These are phyloP conservation scores for Asteroscopus sphinx DNA, from an alignment of 2,888 invertebrate genomes.

Conservation along the genomic window DNA sequence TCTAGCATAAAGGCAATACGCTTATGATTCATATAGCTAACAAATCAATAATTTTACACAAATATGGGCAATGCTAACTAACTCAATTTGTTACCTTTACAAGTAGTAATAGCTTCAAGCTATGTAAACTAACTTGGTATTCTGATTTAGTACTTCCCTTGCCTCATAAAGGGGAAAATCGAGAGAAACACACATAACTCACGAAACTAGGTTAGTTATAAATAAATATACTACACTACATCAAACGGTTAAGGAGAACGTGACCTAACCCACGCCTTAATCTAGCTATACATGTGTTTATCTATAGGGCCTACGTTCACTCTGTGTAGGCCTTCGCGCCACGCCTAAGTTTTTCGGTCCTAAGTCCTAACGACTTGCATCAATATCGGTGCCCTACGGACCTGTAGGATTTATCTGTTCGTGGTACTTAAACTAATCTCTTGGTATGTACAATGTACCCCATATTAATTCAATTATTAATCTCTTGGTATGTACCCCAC, in stretches of 20 bases:
- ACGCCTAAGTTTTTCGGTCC: slow-evolving; percentile 24
- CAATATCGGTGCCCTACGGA: neutral
- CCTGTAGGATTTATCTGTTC: too few relatives aligned
- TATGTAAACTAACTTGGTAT: slow-evolving; percentile 27
- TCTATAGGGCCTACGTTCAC: slow-evolving; percentile 32
- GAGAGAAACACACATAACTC: slow-evolving; percentile 49
- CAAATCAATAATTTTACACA: slow-evolving; percentile 24
- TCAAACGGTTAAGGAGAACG: slow-evolving; percentile 51
- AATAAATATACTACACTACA: slow-evolving; percentile 44
- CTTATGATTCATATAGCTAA: slow-evolving; percentile 15
- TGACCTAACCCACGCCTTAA: slow-evolving; percentile 48
- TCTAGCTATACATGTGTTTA: slow-evolving; percentile 37
- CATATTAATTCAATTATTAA: too few relatives aligned
- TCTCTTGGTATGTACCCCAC: too few relatives aligned
- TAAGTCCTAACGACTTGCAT: slow-evolving; percentile 7
- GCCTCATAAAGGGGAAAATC: slow-evolving; percentile 45
- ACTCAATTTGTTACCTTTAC: slow-evolving; percentile 31
- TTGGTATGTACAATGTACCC: slow-evolving; percentile 1
- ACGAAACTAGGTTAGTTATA: slow-evolving; percentile 42
- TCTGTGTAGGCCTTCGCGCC: slow-evolving; percentile 17
- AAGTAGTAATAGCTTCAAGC: slow-evolving; percentile 35
- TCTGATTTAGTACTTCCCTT: slow-evolving; percentile 35
- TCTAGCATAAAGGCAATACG: neutral
- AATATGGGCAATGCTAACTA: slow-evolving; percentile 14
- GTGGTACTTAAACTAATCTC: too few relatives aligned